A percentile compares a stretch with the other conserved stretches of the same genome.
Evolutionary conservation across 2,113 vertebrate genomes (phyloP).

Genomic region (Pterocles gutturalis): DNA sequence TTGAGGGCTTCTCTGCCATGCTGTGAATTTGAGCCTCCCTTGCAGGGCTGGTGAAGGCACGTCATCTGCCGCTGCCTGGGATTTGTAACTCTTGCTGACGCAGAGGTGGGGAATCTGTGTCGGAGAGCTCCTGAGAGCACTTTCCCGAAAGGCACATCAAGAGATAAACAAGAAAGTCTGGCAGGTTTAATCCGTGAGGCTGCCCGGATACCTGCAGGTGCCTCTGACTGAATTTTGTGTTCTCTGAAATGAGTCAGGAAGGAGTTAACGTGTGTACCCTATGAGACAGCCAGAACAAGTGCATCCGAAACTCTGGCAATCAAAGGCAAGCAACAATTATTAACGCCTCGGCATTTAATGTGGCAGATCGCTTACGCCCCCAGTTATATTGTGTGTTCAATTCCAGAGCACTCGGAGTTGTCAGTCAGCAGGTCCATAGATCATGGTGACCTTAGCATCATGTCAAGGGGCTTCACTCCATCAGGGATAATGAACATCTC

Average conservation of each 20-base stretch:
- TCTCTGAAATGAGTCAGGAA: neutral
- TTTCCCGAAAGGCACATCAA: neutral
- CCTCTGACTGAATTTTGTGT: neutral
- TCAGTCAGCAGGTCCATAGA: slow-evolving; percentile 54
- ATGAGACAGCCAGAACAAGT: neutral
- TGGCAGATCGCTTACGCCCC: slow-evolving; percentile 27
- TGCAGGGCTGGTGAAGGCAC: neutral
- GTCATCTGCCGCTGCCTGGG: neutral
- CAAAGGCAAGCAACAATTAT: slow-evolving; percentile 39
- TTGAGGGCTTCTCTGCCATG: neutral
- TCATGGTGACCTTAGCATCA: slow-evolving; percentile 62
- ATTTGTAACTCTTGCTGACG: neutral
- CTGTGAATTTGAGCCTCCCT: neutral
- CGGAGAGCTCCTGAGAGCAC: neutral
- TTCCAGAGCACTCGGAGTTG: slow-evolving; percentile 47
- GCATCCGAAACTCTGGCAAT: neutral
- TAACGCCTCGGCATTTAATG: slow-evolving; percentile 45
- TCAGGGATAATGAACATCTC: slow-evolving; percentile 72
- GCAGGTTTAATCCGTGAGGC: neutral
- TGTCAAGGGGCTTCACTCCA: slow-evolving; percentile 59
- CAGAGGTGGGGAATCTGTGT: slow-evolving; percentile 5
- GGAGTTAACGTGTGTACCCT: neutral
- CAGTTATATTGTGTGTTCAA: slow-evolving; percentile 26
- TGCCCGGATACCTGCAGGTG: neutral
- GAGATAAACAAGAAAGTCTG: neutral